A percentile compares a stretch with the other conserved stretches of the same genome.
phyloP scores from a whole-genome alignment of 2,888 invertebrate genomes.

The Diachrysia chrysitis region DNA sequence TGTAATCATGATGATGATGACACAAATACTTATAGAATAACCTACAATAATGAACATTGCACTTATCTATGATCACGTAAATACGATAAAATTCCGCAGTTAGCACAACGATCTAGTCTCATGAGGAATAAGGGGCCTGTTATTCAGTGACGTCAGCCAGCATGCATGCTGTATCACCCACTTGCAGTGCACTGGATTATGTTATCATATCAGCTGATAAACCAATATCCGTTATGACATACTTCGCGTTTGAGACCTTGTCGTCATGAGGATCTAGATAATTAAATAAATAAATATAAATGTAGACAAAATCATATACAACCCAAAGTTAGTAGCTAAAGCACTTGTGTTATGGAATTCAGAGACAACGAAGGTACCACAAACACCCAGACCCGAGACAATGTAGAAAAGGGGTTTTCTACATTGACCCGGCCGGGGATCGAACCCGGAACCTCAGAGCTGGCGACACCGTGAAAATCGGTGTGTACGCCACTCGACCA shows the following conservation, averaged over 20 bases:
- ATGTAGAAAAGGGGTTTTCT: no score
- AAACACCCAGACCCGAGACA: no score
- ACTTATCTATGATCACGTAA: neutral
- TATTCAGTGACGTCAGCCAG: neutral
- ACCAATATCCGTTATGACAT: neutral
- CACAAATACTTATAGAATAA: neutral
- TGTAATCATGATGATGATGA: neutral
- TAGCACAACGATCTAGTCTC: neutral
- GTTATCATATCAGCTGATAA: neutral
- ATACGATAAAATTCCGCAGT: neutral
- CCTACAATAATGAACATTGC: neutral
- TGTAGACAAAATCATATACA: no score
- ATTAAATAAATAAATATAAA: neutral
- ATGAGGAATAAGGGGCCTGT: neutral
- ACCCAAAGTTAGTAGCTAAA: no score
- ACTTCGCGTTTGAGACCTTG: neutral
- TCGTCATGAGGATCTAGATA: neutral
- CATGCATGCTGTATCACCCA: neutral
- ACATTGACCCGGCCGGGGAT: no score
- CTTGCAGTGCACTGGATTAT: neutral
- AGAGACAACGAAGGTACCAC: no score
- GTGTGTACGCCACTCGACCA: no score
- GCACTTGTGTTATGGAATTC: no score
- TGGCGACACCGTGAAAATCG: no score
- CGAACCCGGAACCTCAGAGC: no score